Evolutionary conservation across 92 coral and sea anemone genomes (phyloP).

Genomic region (Porites evermanni): DNA sequence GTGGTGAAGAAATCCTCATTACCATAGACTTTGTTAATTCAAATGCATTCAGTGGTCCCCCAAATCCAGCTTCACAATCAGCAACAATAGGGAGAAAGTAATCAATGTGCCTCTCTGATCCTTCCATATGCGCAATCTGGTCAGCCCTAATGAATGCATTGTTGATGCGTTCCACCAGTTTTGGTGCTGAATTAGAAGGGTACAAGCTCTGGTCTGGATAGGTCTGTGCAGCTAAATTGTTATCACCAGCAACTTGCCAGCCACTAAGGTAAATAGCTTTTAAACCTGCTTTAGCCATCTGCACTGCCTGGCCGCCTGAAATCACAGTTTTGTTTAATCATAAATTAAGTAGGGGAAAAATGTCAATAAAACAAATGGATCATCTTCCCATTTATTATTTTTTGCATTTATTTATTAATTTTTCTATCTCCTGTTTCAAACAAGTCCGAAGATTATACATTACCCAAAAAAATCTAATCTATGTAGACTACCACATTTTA

Average conservation of each 20-base stretch:
- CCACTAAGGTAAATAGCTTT: conserved; percentile 98
- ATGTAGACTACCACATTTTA: too few relatives aligned
- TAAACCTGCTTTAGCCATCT: conserved; percentile 98
- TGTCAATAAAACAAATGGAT: not conserved
- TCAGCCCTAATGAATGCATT: conserved; percentile 98
- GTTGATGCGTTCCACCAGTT: conserved; percentile 93
- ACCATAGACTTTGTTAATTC: conserved; percentile 96
- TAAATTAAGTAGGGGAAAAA: not conserved
- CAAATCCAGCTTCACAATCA: conserved; percentile 99
- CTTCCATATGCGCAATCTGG: conserved; percentile 96
- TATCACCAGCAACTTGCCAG: conserved; percentile 99
- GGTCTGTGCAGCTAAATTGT: conserved; percentile 92
- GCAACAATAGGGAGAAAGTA: conserved; percentile 95
- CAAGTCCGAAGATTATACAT: not conserved
- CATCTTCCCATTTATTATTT: not conserved
- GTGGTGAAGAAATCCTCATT: not conserved
- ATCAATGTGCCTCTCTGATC: conserved; percentile 67
- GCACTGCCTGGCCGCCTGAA: conserved; percentile 97
- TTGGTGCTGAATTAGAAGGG: conserved; percentile 95
- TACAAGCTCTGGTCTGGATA: conserved; percentile 98
- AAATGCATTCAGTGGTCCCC: conserved; percentile 99
- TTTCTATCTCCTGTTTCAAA: not conserved
- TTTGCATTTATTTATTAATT: not conserved
- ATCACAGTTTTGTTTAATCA: not conserved
- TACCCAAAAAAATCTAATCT: not conserved